Percentiles rank a stretch among this genome's conserved stretches.
phyloP scores from a whole-genome alignment of 2,113 vertebrate species.

The Syrmaticus mikado region DNA sequence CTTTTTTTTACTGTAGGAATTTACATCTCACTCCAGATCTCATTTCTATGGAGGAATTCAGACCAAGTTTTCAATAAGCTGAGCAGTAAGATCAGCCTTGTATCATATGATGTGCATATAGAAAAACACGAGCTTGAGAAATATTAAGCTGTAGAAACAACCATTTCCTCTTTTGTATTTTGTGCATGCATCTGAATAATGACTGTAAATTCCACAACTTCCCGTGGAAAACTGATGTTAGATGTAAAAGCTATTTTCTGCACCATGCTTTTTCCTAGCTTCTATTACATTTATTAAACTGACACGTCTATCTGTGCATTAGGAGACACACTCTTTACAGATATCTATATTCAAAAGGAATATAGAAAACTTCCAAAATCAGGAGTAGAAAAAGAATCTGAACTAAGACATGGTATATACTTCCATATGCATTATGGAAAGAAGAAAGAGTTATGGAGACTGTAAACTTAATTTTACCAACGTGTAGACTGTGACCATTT shows the following conservation, averaged over 20 bases:
- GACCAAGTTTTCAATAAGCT: neutral
- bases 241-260: neutral
- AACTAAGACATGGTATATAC: neutral
- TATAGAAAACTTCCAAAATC: neutral
- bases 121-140: neutral
- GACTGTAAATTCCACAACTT: neutral
- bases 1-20: neutral
- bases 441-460: neutral
- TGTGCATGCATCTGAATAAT: neutral
- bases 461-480: neutral
- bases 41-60: neutral
- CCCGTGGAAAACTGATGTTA: neutral
- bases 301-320: neutral
- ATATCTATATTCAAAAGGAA: neutral
- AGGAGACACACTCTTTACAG: neutral
- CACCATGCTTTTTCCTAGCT: neutral
- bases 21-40: neutral
- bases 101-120: neutral
- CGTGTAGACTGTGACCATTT: neutral
- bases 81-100: neutral
- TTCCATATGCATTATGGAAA: neutral
- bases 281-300: neutral
- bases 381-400: neutral
- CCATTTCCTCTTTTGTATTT: neutral
- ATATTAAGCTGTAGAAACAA: neutral